phyloP scores from a whole-genome alignment of 2,797 vertebrate species.

The Nyctibius grandis region DNA sequence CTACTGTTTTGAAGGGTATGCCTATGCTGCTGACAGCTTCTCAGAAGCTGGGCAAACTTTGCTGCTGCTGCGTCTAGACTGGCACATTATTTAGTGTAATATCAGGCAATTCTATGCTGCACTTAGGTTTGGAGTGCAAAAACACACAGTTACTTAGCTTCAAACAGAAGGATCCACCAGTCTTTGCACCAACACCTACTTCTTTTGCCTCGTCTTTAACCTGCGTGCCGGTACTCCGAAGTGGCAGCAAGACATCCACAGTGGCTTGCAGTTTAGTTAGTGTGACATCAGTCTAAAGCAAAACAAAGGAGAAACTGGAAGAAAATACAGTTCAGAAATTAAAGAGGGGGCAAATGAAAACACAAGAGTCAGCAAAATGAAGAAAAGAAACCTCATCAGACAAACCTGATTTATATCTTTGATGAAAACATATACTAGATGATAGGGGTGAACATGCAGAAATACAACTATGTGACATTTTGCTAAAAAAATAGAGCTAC shows the following conservation, averaged over 20 bases:
- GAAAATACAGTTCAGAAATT: background rate
- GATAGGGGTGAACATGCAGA: background rate
- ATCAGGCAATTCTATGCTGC: accelerated
- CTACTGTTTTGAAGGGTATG: background rate
- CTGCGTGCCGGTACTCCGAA: background rate
- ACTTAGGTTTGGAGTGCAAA: background rate
- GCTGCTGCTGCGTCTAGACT: background rate
- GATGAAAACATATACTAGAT: background rate
- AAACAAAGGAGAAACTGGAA: background rate
- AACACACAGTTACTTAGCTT: background rate
- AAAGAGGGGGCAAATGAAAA: background rate
- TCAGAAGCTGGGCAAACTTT: background rate
- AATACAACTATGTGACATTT: background rate
- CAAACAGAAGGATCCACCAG: background rate
- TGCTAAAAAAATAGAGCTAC: background rate
- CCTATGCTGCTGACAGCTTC: background rate
- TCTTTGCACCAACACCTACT: background rate
- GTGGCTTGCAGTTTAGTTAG: background rate
- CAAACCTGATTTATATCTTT: background rate
- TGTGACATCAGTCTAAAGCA: background rate
- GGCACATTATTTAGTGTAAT: background rate
- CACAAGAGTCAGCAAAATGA: background rate
- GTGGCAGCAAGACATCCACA: background rate
- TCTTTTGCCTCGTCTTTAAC: background rate
- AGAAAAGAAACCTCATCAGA: background rate